Conservation (phyloP, 2,888 invertebrate genomes). For the Autographa gamma region DNA sequence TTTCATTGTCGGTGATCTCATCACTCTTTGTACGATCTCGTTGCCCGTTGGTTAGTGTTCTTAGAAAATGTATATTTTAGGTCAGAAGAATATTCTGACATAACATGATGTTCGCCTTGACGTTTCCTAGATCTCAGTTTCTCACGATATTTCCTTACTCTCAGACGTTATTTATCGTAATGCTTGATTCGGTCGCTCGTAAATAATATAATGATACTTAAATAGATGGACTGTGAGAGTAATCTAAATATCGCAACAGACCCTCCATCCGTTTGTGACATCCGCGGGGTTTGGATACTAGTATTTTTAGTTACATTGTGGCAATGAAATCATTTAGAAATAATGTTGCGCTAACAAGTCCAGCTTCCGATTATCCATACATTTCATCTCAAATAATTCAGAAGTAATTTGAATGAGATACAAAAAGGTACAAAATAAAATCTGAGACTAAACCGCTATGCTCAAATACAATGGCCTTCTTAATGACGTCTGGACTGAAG, state of each 20-base stretch:
- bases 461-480: constrained; percentile 33
- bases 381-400: constrained; percentile 10
- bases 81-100: neutral
- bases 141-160: no score
- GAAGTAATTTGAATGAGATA: constrained; percentile 23
- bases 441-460: constrained; percentile 25
- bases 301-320: neutral
- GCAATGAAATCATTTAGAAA: neutral
- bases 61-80: neutral
- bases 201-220: neutral
- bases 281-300: neutral
- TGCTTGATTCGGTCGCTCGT: neutral
- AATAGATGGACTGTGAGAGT: neutral
- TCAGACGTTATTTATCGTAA: no score
- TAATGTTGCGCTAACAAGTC: neutral
- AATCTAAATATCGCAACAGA: neutral
- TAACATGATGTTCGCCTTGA: no score
- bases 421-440: constrained; percentile 28
- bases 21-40: neutral
- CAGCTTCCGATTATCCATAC: neutral
- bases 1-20: constrained; percentile 4
- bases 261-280: neutral
- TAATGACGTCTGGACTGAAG: constrained; percentile 43
- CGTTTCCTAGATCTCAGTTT: no score
- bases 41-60: neutral